Conservation (phyloP, 2,113 vertebrate species). For the Syngnathus scovelli region DNA sequence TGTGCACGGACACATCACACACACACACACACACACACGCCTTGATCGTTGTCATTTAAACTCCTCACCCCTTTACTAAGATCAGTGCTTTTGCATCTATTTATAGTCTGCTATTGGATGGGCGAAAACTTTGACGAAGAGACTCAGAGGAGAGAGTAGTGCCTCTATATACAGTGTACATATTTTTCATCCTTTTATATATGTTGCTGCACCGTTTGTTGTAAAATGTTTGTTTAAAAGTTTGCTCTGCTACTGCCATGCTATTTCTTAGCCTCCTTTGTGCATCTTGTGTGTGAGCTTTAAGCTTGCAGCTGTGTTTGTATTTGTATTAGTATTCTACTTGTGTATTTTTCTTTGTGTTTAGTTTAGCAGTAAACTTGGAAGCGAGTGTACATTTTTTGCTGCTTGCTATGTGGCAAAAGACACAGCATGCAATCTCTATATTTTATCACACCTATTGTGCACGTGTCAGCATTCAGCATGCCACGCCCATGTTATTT, state of each 20-base stretch:
- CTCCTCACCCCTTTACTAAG: conserved; percentile 4
- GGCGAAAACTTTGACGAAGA: not conserved
- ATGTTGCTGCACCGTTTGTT: too few species aligned
- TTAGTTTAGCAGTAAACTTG: not conserved
- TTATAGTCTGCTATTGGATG: not conserved
- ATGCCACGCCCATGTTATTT: conserved; percentile 26
- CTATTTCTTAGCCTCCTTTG: not conserved
- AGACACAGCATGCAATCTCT: not conserved
- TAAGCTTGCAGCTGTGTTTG: not conserved
- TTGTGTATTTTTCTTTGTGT: not conserved
- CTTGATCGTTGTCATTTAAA: conserved; percentile 32
- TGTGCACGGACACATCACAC: conserved; percentile 13
- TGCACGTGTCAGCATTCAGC: conserved; percentile 2
- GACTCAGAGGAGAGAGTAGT: too few species aligned
- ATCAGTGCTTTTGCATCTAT: not conserved
- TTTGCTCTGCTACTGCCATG: too few species aligned
- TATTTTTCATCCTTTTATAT: too few species aligned
- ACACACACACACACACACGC: conserved; percentile 6
- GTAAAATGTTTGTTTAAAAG: too few species aligned
- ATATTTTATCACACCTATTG: not conserved
- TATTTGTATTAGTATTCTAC: not conserved
- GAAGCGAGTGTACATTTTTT: not conserved
- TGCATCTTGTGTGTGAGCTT: not conserved
- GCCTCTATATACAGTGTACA: too few species aligned
- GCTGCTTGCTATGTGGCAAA: not conserved